These are phyloP conservation scores for Arge pagana DNA, from an alignment of 2,888 invertebrate genomes.

Conservation along the genomic window DNA sequence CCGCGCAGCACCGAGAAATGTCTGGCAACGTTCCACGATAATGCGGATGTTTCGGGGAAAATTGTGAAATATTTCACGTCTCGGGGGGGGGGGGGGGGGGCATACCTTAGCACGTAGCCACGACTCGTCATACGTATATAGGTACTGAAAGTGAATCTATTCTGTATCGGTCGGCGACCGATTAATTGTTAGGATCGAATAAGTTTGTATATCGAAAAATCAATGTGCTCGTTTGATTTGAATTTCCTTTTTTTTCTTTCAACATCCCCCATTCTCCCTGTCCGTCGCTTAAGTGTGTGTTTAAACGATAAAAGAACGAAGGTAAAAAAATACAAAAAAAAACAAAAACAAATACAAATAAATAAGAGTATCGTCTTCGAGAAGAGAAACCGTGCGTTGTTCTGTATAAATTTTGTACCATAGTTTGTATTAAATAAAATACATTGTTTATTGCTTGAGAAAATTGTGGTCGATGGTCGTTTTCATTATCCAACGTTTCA, in stretches of 20 bases:
- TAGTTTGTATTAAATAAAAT: conserved; percentile 64
- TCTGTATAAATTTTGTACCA: conserved; percentile 65
- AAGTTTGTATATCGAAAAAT: conserved; percentile 47
- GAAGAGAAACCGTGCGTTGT: conserved; percentile 56
- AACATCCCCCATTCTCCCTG: conserved; percentile 21
- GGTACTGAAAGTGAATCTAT: no score
- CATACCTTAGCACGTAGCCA: no score
- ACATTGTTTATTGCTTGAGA: conserved; percentile 61
- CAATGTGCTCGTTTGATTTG: conserved; percentile 48
- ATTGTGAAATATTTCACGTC: no score
- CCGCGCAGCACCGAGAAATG: conserved; percentile 4
- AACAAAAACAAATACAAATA: conserved; percentile 26
- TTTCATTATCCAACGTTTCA: conserved; percentile 29
- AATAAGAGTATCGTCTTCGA: conserved; percentile 41
- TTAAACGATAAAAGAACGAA: conserved; percentile 15
- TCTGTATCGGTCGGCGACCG: conserved; percentile 44
- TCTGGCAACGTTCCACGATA: conserved; percentile 9
- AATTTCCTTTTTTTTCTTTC: no score
- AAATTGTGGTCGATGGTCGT: not conserved
- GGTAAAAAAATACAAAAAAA: conserved; percentile 13
- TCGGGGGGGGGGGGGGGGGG: conserved; percentile 24
- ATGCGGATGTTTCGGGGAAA: no score
- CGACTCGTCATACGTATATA: no score
- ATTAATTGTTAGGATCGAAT: conserved; percentile 48
- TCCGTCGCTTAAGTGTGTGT: conserved; percentile 20